A percentile compares a stretch with the other conserved stretches of the same genome.
phyloP scores from a whole-genome alignment of 2,888 invertebrate species.

The Luffia ferchaultella region DNA sequence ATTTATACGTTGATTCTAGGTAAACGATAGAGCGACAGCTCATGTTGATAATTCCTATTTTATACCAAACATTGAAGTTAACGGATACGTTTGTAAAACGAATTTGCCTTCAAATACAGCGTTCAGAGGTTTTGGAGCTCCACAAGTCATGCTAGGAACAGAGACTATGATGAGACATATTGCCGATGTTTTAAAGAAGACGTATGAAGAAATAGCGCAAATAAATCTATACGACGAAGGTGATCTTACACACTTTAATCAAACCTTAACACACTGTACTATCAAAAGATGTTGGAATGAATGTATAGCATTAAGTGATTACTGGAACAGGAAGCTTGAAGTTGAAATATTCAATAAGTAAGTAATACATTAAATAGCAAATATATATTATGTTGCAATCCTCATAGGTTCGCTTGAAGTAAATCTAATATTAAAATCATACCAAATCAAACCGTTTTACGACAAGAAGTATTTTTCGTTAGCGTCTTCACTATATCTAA shows the following conservation, averaged over 20 bases:
- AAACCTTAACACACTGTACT: conserved; percentile 76
- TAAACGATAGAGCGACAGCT: conserved; percentile 79
- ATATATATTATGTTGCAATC: too few relatives aligned
- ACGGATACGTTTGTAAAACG: conserved; percentile 82
- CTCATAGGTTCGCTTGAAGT: too few relatives aligned
- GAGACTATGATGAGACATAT: conserved; percentile 82
- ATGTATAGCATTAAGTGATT: conserved; percentile 73
- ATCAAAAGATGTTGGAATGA: conserved; percentile 79
- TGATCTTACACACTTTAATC: conserved; percentile 80
- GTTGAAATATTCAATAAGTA: conserved; percentile 77
- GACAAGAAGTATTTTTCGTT: too few relatives aligned
- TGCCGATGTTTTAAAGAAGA: conserved; percentile 71
- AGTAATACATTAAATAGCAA: too few relatives aligned
- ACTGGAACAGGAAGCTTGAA: conserved; percentile 60
- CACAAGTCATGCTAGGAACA: conserved; percentile 86
- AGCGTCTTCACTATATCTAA: too few relatives aligned
- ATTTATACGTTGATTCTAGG: conserved; percentile 50
- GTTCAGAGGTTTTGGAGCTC: conserved; percentile 91
- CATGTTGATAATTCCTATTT: conserved; percentile 86
- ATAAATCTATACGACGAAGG: conserved; percentile 85
- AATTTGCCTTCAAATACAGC: conserved; percentile 93
- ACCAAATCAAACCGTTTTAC: neutral
- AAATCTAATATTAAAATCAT: neutral
- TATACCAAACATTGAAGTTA: conserved; percentile 74
- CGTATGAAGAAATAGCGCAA: conserved; percentile 69